Base-by-base conservation (phyloP, 2,797 vertebrate genomes). In the Esox masquinongy region DNA sequence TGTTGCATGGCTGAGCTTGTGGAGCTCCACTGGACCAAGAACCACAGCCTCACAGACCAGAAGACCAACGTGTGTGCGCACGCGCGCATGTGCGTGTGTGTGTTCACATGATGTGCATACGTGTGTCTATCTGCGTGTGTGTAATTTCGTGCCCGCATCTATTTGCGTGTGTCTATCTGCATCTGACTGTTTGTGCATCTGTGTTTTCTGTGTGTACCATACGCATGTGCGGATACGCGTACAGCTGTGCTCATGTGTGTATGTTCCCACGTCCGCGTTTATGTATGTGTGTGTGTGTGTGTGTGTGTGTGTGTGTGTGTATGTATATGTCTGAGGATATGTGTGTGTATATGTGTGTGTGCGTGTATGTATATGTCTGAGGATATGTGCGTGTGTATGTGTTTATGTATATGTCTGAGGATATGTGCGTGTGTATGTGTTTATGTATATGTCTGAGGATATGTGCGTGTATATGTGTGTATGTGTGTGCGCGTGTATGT, bases 1-100 rank as follows among this genome's bases (percentile, higher is more conserved):
- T 82, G 83, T 77, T 87, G 90, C 88, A 86, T 84, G 87, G 85
- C 75, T 86, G 88, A 88, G 79, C 86, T 78, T 43, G 78, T 84
- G 56, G 70, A 31, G 78, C 78, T 79, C 34, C 5, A 70, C 19
- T 39, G 31, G 74, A 69, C 64, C 51, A 68, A 73, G 72, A 17
- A 51, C 66, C 12, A 34, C 43, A 47, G 12, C 34, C 50, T 24
- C 68, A 68, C 73, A 53, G 36, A 51, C 50, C 9, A 29, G 24
- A 39, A 36, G 15, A 17, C 11, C 34, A 43, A 9, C 39, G n/a
- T 14, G 3, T 14, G 39, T 29, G n/a, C 50, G 51, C 63, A 61
- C 64, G 43, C 26, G 50, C n/a, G 3, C 5, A 17, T 15, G 22
- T 56, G 26, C 7, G 12, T 11, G 53, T 43, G 29, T 53, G 53